Evolutionary conservation across 2,888 invertebrate genomes (phyloP), one percentile per base, ranked within the genome.

Genomic region (Acrobasis repandana): DNA sequence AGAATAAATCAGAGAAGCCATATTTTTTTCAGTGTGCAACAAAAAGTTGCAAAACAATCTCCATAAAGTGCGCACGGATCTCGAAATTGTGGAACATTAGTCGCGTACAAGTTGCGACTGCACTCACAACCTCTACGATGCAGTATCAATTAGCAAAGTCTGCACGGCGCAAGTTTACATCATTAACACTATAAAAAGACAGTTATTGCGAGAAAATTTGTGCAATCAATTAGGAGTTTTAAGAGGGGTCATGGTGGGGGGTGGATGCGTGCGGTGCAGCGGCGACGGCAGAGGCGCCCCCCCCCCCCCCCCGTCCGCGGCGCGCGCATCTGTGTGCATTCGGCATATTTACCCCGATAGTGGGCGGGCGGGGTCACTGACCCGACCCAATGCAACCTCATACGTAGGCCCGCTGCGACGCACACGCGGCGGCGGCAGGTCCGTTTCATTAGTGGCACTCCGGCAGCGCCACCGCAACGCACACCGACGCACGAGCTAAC

Each of bases 291-390:
- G 76, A 71, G 75, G 72, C 79, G 72, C 71, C 64, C 60, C 66
- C 72, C 51, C 71, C 75, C 77, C 79, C 71, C 64, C 60, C 66
- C 72, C 51, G 71, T 75, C 77, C 79, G 80, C 88, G 86, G 90
- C 89, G 90, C 90, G 91, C 90, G 92, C 86, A 88, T 88, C 90
- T 89, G 89, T 90, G 91, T 90, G 91, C 92, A 92, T 90, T 91
- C 90, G 91, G 91, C 90, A 90, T 91, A 91, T 92, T 92, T 92
- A 90, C 90, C 90, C 90, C 88, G 88, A 90, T 89, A 86, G 88
- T 86, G 88, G 89, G 88, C 88, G 90, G 88, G 85, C 83, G 88
- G 86, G 89, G 83, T 90, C 90, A 88, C 81, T 87, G 90, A 90
- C 91, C 88, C 90, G 90, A 89, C 88, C 90, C 90, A 88, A 90